phyloP scores from a whole-genome alignment of 2,797 vertebrate genomes.

The Mormyrops attenuatus region DNA sequence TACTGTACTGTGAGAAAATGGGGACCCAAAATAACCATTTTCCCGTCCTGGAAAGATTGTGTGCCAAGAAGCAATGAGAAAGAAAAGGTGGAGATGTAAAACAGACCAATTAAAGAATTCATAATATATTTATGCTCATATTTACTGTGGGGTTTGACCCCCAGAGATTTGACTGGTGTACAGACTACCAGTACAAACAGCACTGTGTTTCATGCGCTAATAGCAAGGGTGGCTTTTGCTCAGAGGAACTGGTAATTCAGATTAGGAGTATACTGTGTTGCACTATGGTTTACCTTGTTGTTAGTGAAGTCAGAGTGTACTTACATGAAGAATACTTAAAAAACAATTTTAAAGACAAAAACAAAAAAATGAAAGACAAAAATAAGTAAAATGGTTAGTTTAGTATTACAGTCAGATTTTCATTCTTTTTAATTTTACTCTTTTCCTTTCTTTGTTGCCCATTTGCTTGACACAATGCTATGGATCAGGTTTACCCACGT shows the following conservation, averaged over 20 bases:
- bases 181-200: background rate
- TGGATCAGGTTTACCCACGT: background rate
- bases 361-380: background rate
- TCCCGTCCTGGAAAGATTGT: background rate
- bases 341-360: background rate
- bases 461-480: conserved; percentile 22
- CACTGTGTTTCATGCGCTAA: background rate
- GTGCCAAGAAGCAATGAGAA: conserved; percentile 7
- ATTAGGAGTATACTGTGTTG: background rate
- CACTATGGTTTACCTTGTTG: conserved; percentile 6
- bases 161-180: conserved; percentile 30
- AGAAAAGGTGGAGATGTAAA: background rate
- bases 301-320: background rate
- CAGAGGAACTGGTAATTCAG: background rate
- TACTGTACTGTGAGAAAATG: background rate
- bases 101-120: conserved; percentile 16
- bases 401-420: conserved; percentile 43
- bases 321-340: background rate
- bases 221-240: background rate
- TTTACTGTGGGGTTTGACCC: conserved; percentile 49
- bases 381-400: conserved; percentile 35
- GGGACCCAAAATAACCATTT: background rate
- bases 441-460: conserved; percentile 43
- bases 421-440: conserved; percentile 39
- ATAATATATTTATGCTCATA: conserved; percentile 40